These are phyloP conservation scores for Tylochromis polylepis DNA, from an alignment of 2,113 vertebrate species.

Conservation along the genomic window DNA sequence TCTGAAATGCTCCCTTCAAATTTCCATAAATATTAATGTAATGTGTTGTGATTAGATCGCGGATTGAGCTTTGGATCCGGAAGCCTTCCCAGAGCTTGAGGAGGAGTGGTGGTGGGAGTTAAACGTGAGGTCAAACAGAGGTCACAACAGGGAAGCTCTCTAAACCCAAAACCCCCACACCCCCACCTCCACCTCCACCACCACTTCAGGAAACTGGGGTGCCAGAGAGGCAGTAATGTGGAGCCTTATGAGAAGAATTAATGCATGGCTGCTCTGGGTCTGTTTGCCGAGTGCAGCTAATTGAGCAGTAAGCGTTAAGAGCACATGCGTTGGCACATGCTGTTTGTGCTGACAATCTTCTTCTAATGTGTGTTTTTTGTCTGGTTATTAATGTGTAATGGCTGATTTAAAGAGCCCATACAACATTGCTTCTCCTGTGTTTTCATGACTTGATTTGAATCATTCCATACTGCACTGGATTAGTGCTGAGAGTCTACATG, in stretches of 20 bases:
- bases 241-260: slow-evolving; percentile 31
- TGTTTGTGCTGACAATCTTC: slow-evolving; percentile 2
- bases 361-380: slow-evolving; percentile 32
- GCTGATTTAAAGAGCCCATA: background rate
- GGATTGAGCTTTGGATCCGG: background rate
- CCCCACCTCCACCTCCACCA: background rate
- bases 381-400: slow-evolving; percentile 26
- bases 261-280: slow-evolving; percentile 24
- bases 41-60: slow-evolving; percentile 40
- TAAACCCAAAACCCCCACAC: background rate
- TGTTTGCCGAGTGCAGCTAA: slow-evolving; percentile 35
- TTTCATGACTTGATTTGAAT: background rate
- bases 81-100: slow-evolving; percentile 24
- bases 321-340: background rate
- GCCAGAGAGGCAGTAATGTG: background rate
- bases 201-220: slow-evolving; percentile 43
- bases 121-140: slow-evolving; percentile 60
- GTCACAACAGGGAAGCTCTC: slow-evolving; percentile 46
- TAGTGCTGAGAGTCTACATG: slow-evolving; percentile 26
- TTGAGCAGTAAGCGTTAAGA: slow-evolving; percentile 11
- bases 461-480: slow-evolving; percentile 27
- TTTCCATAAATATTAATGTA: slow-evolving; percentile 66
- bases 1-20: slow-evolving; percentile 33
- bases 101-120: slow-evolving; percentile 42
- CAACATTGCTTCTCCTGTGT: background rate